Percentiles rank a stretch among this genome's conserved stretches.
phyloP scores from a whole-genome alignment of 2,113 vertebrate species.

The Chlamydotis undulata region DNA sequence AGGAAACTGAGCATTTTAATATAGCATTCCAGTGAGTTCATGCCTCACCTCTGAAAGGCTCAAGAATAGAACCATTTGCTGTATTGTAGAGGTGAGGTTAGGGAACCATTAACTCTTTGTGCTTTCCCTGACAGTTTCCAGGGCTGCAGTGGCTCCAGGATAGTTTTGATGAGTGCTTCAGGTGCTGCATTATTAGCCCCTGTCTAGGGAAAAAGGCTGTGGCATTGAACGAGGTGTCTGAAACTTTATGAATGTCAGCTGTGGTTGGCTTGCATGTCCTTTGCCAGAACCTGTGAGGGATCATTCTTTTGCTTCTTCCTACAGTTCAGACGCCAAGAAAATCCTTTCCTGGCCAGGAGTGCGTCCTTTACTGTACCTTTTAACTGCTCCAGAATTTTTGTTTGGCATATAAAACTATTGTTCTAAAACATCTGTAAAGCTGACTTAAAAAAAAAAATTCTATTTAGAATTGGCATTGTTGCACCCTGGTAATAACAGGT shows the following conservation, averaged over 20 bases:
- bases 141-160: neutral
- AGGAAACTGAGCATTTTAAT: neutral
- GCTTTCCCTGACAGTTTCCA: neutral
- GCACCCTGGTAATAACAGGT: neutral
- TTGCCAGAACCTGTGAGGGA: neutral
- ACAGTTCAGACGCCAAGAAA: neutral
- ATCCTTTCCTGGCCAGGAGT: neutral
- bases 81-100: rapidly evolving
- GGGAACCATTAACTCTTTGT: neutral
- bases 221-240: neutral
- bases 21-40: neutral
- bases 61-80: neutral
- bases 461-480: neutral
- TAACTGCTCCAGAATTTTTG: neutral
- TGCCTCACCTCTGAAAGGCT: neutral
- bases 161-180: neutral
- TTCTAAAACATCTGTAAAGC: neutral
- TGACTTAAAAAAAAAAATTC: neutral
- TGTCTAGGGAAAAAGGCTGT: neutral
- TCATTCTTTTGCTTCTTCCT: neutral
- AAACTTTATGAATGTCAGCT: neutral
- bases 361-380: neutral
- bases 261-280: neutral
- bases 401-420: neutral
- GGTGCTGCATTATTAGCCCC: neutral